Percentiles rank a stretch among this genome's conserved stretches.
These are phyloP conservation scores for Pelodytes ibericus DNA, from an alignment of 2,797 vertebrate genomes.

Conservation along the genomic window DNA sequence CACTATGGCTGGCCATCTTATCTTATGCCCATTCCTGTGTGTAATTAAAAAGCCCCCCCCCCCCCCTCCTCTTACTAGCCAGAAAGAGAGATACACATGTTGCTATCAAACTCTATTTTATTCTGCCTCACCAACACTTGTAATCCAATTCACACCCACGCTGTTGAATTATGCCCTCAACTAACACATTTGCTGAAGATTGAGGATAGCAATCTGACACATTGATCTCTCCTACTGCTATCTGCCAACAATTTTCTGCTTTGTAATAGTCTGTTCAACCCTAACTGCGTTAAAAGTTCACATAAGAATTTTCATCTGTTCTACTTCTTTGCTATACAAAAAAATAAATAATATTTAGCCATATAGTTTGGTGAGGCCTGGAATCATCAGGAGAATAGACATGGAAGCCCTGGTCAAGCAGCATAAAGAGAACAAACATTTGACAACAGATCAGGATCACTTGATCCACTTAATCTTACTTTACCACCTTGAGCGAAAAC, in stretches of 20 bases:
- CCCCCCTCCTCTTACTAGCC: neutral
- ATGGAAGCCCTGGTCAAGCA: neutral
- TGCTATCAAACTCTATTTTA: slow-evolving; percentile 33
- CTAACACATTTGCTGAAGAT: slow-evolving; percentile 22
- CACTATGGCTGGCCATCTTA: neutral
- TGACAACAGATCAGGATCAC: neutral
- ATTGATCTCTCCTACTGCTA: slow-evolving; percentile 31
- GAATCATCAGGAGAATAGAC: neutral
- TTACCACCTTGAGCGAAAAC: too few relatives aligned
- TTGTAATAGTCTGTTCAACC: neutral
- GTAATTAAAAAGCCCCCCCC: slow-evolving; percentile 30
- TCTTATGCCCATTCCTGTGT: slow-evolving; percentile 10
- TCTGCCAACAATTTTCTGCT: slow-evolving; percentile 31
- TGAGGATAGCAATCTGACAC: slow-evolving; percentile 33
- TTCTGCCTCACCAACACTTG: slow-evolving; percentile 28
- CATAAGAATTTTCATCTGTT: neutral
- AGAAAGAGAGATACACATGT: slow-evolving; percentile 9
- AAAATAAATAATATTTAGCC: neutral
- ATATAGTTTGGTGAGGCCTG: neutral
- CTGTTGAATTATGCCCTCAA: slow-evolving; percentile 28
- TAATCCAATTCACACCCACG: slow-evolving; percentile 43
- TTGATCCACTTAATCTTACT: neutral
- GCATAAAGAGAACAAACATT: neutral
- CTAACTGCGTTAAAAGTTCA: slow-evolving; percentile 9
- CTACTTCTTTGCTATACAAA: slow-evolving; percentile 5